Conservation (phyloP, 2,113 vertebrate species). For the Dascyllus trimaculatus region DNA sequence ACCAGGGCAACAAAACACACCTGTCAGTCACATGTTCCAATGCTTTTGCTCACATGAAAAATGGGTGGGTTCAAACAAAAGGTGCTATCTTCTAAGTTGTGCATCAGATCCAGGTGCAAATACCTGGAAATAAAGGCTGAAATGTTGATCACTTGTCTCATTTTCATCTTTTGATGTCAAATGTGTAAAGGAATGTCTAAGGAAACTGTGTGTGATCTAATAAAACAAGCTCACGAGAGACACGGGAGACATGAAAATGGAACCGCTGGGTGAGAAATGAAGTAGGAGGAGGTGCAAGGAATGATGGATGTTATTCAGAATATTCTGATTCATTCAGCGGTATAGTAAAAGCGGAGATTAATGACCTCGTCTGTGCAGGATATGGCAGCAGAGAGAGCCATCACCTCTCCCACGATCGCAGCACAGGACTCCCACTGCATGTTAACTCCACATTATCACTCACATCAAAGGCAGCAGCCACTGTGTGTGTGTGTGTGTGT, state of each 20-base stretch:
- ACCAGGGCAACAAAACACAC: too few species aligned
- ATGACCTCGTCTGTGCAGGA: not conserved
- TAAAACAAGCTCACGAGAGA: slow-evolving; percentile 12
- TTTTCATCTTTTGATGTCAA: too few species aligned
- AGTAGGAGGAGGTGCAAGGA: not conserved
- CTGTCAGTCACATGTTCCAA: too few species aligned
- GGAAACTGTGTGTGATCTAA: slow-evolving; percentile 5
- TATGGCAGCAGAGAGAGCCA: slow-evolving; percentile 32
- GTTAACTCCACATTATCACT: slow-evolving; percentile 16
- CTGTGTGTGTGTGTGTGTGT: slow-evolving; percentile 25
- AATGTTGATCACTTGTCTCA: too few species aligned
- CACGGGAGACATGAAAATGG: slow-evolving; percentile 11
- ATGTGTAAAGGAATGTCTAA: not conserved
- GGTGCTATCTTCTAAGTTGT: too few species aligned
- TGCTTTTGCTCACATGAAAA: too few species aligned
- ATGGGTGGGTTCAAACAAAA: too few species aligned
- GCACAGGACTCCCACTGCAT: slow-evolving; percentile 13
- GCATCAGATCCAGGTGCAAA: too few species aligned
- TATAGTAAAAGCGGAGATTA: slow-evolving; percentile 13
- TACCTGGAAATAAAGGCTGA: too few species aligned
- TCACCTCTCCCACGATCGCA: slow-evolving; percentile 58
- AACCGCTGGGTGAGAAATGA: not conserved
- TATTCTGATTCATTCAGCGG: slow-evolving; percentile 16
- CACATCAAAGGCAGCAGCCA: slow-evolving; percentile 44
- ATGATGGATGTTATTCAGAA: not conserved